Evolutionary conservation across 2,888 invertebrate genomes (phyloP), one percentile per base, ranked within the genome.

Genomic region (Euplexia lucipara): DNA sequence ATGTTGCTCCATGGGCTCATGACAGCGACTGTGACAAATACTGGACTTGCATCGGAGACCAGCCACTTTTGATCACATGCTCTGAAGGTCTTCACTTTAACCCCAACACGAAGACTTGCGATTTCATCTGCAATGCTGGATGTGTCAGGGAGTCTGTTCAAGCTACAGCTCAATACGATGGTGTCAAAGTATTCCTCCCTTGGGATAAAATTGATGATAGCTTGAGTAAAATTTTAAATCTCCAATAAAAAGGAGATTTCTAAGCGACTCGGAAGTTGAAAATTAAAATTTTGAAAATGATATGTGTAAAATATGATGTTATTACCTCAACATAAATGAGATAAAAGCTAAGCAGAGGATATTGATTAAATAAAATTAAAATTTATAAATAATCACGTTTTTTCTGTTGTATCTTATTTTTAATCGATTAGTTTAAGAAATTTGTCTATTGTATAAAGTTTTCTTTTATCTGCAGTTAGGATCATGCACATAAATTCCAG

Each of bases 1-100:
- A 94, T 64, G 73, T 89, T 2, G 80, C 85, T 0, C 91, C 92
- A 0, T 95, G 94, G 93, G 86, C 89, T 0, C 92, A 94, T 49
- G 88, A 86, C 26, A 26, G 26, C 0, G 91, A 92, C 22, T 94
- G 95, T 42, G 91, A 94, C 70, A 94, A 94, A 52, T 95, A 85
- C 86, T 95, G 90, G 89, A 69, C 82, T 0, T 95, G 95, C 51
- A 82, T 87, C 3, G 91, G 90, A 0, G 59, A 84, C 0, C 61
- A 64, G 0, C 78, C 87, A 1, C 79, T 86, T 16, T 34, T 92
- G 26, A 81, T 82, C 0, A 67, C 79, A 0, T 95, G 95, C 70
- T 74, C 92, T 2, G 90, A 91, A 78, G 95, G 95, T 18, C 83
- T 95, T 5, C 86, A 90, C 56, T 95, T 93, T 85, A 95, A 95